phyloP scores from a whole-genome alignment of 2,888 invertebrate genomes.

The Sipunculus nudus region DNA sequence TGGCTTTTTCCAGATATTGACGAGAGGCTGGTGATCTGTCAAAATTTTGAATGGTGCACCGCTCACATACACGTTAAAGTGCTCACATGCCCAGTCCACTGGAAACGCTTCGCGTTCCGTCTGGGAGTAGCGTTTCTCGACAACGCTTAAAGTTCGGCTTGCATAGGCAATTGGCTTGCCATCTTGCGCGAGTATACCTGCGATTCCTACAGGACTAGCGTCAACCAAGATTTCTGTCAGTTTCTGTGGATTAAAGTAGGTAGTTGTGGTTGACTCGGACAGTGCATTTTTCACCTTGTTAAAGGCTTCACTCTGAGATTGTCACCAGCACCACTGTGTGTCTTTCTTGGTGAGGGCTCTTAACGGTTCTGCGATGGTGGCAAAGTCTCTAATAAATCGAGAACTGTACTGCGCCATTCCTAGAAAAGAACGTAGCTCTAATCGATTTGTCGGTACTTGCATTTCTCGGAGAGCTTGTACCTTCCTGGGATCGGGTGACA shows the following conservation, averaged over 20 bases:
- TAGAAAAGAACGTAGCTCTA: constrained; percentile 39
- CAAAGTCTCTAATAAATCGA: constrained; percentile 40
- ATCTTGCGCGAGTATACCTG: constrained; percentile 39
- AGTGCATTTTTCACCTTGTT: constrained; percentile 15
- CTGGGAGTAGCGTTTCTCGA: constrained; percentile 9
- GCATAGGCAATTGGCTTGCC: not conserved
- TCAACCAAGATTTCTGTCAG: constrained; percentile 35
- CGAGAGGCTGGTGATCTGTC: constrained; percentile 15
- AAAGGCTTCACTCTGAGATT: constrained; percentile 31
- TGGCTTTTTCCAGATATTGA: constrained; percentile 12
- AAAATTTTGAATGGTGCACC: constrained; percentile 9
- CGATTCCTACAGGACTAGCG: constrained; percentile 41
- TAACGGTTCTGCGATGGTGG: constrained; percentile 39
- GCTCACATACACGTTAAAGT: constrained; percentile 1
- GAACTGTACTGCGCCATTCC: constrained; percentile 42
- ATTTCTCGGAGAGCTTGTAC: constrained; percentile 35
- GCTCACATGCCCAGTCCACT: constrained; percentile 7
- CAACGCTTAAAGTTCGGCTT: not conserved
- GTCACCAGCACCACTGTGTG: constrained; percentile 34
- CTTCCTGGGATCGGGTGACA: constrained; percentile 34
- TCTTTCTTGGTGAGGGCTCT: constrained; percentile 36
- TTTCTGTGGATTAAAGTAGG: constrained; percentile 34
- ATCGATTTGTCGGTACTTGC: constrained; percentile 28
- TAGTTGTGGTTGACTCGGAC: constrained; percentile 14
- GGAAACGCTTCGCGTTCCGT: constrained; percentile 11